phyloP scores from a whole-genome alignment of 2,888 invertebrate genomes.

The Proisotoma minuta region DNA sequence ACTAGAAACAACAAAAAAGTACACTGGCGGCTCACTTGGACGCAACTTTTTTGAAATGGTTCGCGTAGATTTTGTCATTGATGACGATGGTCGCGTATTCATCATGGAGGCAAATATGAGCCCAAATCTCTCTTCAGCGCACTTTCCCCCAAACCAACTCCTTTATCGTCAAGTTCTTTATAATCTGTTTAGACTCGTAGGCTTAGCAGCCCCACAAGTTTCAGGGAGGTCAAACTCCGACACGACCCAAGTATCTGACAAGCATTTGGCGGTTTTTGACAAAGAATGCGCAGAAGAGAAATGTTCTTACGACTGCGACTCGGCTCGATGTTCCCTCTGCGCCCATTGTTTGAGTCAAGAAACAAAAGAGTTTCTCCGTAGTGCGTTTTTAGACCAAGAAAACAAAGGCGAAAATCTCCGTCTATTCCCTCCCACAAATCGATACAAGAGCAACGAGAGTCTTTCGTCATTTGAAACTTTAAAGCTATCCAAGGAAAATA shows the following conservation, averaged over 20 bases:
- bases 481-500: conserved; percentile 62
- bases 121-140: conserved; percentile 89
- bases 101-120: conserved; percentile 98
- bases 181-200: conserved; percentile 73
- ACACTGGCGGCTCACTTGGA: conserved; percentile 37
- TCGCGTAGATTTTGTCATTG: conserved; percentile 88
- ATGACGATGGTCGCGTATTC: conserved; percentile 77
- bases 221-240: conserved; percentile 52
- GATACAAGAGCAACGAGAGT: conserved; percentile 30
- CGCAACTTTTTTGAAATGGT: conserved; percentile 89
- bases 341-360: conserved; percentile 65
- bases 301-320: conserved; percentile 62
- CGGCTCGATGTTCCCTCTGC: conserved; percentile 66
- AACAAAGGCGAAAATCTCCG: conserved; percentile 74
- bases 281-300: conserved; percentile 59
- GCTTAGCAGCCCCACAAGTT: conserved; percentile 55
- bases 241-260: conserved; percentile 67
- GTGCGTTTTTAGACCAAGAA: conserved; percentile 73
- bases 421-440: conserved; percentile 65
- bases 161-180: conserved; percentile 90
- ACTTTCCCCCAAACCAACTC: conserved; percentile 77
- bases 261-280: conserved; percentile 72
- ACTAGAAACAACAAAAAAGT: conserved; percentile 54
- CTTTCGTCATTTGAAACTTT: conserved; percentile 32
- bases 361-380: conserved; percentile 59